Evolutionary conservation across 2,888 invertebrate species (phyloP).

Genomic region (Ophioninae sp.): DNA sequence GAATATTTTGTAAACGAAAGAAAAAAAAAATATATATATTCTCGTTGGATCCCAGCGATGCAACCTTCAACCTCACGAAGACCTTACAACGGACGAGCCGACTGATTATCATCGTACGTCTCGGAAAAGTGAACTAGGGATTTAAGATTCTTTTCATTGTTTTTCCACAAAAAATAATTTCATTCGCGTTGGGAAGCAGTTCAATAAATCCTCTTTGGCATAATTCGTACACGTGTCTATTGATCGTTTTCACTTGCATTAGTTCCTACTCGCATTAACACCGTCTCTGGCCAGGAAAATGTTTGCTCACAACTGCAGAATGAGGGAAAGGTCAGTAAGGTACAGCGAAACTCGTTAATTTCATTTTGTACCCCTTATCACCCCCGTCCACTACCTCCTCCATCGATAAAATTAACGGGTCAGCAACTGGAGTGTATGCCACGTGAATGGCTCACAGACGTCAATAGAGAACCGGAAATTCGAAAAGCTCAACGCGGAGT

Average conservation of each 20-base stretch:
- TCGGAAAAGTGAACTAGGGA: too few species aligned
- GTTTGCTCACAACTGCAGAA: slow-evolving; percentile 2
- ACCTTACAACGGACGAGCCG: too few species aligned
- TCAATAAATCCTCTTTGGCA: background rate
- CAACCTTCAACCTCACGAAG: too few species aligned
- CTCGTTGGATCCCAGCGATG: too few species aligned
- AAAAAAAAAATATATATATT: too few species aligned
- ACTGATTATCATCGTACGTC: too few species aligned
- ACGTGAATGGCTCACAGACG: background rate
- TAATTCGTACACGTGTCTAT: background rate
- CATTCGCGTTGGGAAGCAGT: background rate
- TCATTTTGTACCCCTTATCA: background rate
- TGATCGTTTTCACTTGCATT: background rate
- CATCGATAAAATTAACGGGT: slow-evolving; percentile 7
- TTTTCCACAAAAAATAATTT: too few species aligned
- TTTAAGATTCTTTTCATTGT: too few species aligned
- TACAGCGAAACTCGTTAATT: slow-evolving; percentile 4
- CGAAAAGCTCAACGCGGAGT: slow-evolving; percentile 33
- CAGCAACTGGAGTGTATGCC: background rate
- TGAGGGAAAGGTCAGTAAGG: slow-evolving; percentile 9
- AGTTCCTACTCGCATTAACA: background rate
- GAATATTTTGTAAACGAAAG: too few species aligned
- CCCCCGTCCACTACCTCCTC: background rate
- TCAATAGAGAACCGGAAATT: slow-evolving; percentile 20
- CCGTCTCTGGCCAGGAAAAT: background rate